phyloP scores from a whole-genome alignment of 2,113 vertebrate species.

The Petroica traversi region DNA sequence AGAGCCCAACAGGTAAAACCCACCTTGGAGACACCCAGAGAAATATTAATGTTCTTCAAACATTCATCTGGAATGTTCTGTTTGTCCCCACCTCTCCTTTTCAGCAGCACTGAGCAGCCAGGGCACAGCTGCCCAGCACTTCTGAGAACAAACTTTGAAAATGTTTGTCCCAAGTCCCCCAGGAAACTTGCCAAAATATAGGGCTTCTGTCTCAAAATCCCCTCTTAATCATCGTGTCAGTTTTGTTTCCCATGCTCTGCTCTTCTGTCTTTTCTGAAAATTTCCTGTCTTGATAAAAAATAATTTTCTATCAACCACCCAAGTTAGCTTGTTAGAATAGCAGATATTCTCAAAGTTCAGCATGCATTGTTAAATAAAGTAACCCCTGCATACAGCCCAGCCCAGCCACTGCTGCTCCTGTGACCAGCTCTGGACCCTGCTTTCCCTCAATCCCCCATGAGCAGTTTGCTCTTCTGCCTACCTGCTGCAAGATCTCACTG shows the following conservation, averaged over 20 bases:
- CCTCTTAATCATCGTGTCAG: background rate
- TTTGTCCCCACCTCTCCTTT: background rate
- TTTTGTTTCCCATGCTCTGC: background rate
- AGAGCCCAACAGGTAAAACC: background rate
- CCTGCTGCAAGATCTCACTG: constrained; percentile 90
- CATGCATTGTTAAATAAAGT: background rate
- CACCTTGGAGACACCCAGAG: background rate
- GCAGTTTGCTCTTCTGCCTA: constrained; percentile 44
- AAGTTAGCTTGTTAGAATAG: background rate
- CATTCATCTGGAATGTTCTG: background rate
- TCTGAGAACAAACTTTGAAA: background rate
- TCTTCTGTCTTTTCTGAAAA: background rate
- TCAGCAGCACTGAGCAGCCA: background rate
- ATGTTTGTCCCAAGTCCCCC: background rate
- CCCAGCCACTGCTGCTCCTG: background rate
- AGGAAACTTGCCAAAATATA: background rate
- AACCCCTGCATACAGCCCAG: background rate
- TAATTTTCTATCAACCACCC: background rate
- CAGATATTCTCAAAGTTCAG: background rate
- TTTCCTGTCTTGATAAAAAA: background rate
- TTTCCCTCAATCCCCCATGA: background rate
- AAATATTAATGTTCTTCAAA: background rate
- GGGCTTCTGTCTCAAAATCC: background rate
- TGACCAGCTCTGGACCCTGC: background rate
- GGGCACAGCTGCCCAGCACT: background rate